Evolutionary conservation across 2,113 vertebrate genomes (phyloP).

Genomic region (Anguilla rostrata): DNA sequence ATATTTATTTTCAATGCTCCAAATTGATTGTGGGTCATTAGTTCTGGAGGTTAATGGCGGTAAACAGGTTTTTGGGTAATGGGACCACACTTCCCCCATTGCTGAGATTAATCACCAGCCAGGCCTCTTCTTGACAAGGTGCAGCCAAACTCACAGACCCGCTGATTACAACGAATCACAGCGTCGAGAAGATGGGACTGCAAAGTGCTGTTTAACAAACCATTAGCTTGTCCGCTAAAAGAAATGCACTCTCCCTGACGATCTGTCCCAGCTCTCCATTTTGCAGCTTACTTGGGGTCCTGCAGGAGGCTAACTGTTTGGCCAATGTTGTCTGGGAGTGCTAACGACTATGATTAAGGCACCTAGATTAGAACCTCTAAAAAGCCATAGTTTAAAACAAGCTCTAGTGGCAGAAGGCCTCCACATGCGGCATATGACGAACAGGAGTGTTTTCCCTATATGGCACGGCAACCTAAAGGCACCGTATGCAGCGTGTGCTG

Average conservation of each 20-base stretch:
- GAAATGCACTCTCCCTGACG: slow-evolving; percentile 38
- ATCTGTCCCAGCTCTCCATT: slow-evolving; percentile 28
- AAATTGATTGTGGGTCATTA: slow-evolving; percentile 1
- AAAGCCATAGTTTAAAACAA: slow-evolving; percentile 49
- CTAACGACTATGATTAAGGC: slow-evolving; percentile 64
- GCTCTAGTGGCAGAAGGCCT: slow-evolving; percentile 18
- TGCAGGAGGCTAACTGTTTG: slow-evolving; percentile 42
- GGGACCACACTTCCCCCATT: slow-evolving; percentile 27
- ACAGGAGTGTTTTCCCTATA: slow-evolving; percentile 43
- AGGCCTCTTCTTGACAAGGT: slow-evolving; percentile 34
- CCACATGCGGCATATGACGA: slow-evolving; percentile 46
- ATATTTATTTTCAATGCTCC: not conserved
- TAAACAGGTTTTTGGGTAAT: slow-evolving; percentile 35
- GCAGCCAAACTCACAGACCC: slow-evolving; percentile 31
- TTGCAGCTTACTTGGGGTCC: slow-evolving; percentile 12
- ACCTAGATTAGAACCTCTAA: slow-evolving; percentile 53
- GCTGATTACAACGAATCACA: slow-evolving; percentile 51
- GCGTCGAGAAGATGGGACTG: slow-evolving; percentile 40
- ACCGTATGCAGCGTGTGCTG: slow-evolving; percentile 43
- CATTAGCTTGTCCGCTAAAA: slow-evolving; percentile 52
- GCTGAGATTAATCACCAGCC: slow-evolving; percentile 32
- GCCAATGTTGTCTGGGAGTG: slow-evolving; percentile 31
- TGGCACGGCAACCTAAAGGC: slow-evolving; percentile 46
- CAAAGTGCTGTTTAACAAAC: slow-evolving; percentile 53
- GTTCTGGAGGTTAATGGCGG: slow-evolving; percentile 25